Base-by-base conservation (phyloP, 2,797 vertebrate species). In the Onychomys torridus region DNA sequence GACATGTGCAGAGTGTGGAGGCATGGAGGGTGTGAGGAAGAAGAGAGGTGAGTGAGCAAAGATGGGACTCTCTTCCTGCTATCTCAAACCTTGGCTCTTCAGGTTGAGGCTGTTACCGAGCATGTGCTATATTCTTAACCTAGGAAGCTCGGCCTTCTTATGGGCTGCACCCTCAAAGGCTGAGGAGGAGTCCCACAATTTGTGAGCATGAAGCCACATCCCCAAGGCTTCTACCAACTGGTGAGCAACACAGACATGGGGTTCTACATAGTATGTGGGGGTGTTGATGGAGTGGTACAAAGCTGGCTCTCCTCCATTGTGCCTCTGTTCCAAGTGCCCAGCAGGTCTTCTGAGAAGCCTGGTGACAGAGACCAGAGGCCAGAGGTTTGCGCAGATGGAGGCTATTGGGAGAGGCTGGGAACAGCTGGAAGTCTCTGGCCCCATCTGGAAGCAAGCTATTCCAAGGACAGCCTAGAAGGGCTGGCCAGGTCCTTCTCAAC, bases 361-460 rank as follows among this genome's bases (percentile, higher is more conserved):
- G 46, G 12, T 49, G 21, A 13, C 43, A n/a, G 6, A 88, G 79
- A 93, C 27, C 65, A 34, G 49, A 75, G 13, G 37, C 59, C 19
- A 40, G 65, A 81, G 78, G 73, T 79, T 43, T 90, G 90, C 43
- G 75, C 82, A 84, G 75, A 83, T 78, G 82, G 67, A 94, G 85
- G 61, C 57, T 52, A 25, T 40, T 5, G 19, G 90, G 55, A 90
- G 29, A 90, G 63, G 89, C 61, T 92, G 57, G 65, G 76, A 65
- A 67, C 85, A 83, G 89, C 69, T 78, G 71, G 86, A 86, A 87
- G 34, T n/a, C 83, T 95, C 73, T 12, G 77, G 82, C 77, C 75
- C 78, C 89, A 91, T 57, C 82, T 96, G 94, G 96, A 96, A 76
- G 83, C 63, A 61, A 96, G 75, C 43, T 81, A 63, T 55, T 93